A percentile compares a stretch with the other conserved stretches of the same genome.
These are phyloP conservation scores for Drosophila biarmipes DNA, from an alignment of 1,140 invertebrate genomes.

Conservation along the genomic window DNA sequence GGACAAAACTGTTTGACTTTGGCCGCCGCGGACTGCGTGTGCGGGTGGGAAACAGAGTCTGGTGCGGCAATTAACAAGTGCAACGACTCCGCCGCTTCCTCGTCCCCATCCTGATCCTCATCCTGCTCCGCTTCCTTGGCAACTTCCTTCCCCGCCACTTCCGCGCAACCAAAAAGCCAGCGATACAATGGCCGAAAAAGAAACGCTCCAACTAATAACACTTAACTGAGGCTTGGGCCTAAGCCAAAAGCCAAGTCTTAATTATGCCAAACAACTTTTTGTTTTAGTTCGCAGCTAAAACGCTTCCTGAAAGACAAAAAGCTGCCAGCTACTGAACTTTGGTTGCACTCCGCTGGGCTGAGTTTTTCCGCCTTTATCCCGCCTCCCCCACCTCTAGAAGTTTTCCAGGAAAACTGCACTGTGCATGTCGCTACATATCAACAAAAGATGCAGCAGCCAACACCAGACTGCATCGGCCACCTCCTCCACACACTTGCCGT, in stretches of 20 bases:
- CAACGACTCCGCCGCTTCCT: slow-evolving; percentile 38
- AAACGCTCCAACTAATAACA: slow-evolving; percentile 70
- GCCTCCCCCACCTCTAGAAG: background rate
- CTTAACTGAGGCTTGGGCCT: slow-evolving; percentile 51
- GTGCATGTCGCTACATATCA: slow-evolving; percentile 75
- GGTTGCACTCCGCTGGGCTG: slow-evolving; percentile 24
- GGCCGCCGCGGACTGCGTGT: slow-evolving; percentile 33
- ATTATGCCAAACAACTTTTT: slow-evolving; percentile 71
- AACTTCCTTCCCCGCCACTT: slow-evolving; percentile 40
- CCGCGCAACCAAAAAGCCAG: slow-evolving; percentile 9
- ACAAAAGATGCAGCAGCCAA: slow-evolving; percentile 71
- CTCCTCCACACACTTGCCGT: slow-evolving; percentile 33
- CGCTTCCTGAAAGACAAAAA: slow-evolving; percentile 67
- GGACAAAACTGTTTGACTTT: slow-evolving; percentile 47
- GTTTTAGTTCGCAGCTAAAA: slow-evolving; percentile 59
- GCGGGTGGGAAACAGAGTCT: slow-evolving; percentile 30
- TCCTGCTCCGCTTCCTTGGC: slow-evolving; percentile 44
- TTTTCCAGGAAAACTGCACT: slow-evolving; percentile 41
- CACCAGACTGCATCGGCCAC: slow-evolving; percentile 17
- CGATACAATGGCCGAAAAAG: slow-evolving; percentile 51
- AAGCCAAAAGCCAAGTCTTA: slow-evolving; percentile 64
- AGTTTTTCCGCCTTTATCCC: background rate
- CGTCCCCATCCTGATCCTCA: slow-evolving; percentile 3
- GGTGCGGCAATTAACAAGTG: slow-evolving; percentile 55
- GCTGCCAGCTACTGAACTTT: slow-evolving; percentile 69